Evolutionary conservation across 2,797 vertebrate genomes (phyloP), one percentile per base, ranked within the genome.

Genomic region (Hybognathus amarus): DNA sequence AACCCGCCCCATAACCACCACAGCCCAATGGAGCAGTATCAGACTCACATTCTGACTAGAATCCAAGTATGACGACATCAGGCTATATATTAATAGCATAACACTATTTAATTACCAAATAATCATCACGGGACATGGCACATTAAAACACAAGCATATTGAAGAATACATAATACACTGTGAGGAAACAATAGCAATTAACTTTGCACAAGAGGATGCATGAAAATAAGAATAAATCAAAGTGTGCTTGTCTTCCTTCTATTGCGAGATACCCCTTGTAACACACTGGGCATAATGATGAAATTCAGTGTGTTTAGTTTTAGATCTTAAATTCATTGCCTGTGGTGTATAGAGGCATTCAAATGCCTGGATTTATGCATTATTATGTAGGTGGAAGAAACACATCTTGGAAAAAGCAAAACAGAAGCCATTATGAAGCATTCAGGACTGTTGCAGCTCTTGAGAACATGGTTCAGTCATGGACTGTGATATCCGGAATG

Each of bases 301-400:
- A 80, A 85, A 85, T 83, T 69, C 42, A 64, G 11, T 30, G 24
- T 56, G 24, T 59, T 59, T 76, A 42, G 56, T 76, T 40, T 40
- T 40, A 42, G 54, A 61, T 40, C 50, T 75, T 56, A 24, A 36
- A 33, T 75, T 5, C 56, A 42, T 15, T 70, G 13, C 6, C 38
- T 67, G 66, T 38, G 66, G 36, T 67, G 20, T 12, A 38, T 5
- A 22, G 2, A 67, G 1, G 36, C 36, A 40, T 67, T 13, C 11
- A 40, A 67, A 67, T 67, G 10, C 20, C 20, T 22, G 20, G 64
- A 67, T 67, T 64, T 36, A 36, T 33, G 30, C 3, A 64, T 64
- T 36, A 64, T 64, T 27, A 24, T 6, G 45, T 30, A 73, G 38
- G 15, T 27, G 33, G 30, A 7, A 56, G 20, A 20, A 56, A 70